These are phyloP conservation scores for Catharus bicknelli DNA, from an alignment of 2,113 vertebrate species.

Conservation along the genomic window DNA sequence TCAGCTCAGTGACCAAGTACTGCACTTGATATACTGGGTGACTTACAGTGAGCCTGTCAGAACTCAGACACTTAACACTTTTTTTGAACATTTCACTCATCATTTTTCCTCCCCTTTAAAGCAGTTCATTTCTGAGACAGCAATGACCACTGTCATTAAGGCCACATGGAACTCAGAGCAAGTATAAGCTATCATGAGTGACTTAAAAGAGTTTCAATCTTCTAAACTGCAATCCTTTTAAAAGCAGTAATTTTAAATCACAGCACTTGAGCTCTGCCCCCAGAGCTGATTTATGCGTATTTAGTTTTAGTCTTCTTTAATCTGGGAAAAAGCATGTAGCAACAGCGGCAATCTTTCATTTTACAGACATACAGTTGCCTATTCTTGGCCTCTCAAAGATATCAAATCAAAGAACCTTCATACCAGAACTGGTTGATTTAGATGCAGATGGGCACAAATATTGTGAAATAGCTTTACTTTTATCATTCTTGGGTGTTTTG, in stretches of 20 bases:
- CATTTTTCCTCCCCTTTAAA: background rate
- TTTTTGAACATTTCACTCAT: background rate
- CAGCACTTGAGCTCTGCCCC: background rate
- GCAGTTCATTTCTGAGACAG: background rate
- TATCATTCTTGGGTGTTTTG: background rate
- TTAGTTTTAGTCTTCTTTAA: constrained; percentile 20
- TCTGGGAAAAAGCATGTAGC: background rate
- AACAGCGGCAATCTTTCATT: constrained; percentile 10
- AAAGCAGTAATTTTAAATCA: constrained; percentile 21
- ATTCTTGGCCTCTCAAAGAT: constrained; percentile 10
- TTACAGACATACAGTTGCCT: background rate
- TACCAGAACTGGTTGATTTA: background rate
- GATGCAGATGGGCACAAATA: background rate
- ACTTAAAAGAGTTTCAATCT: constrained; percentile 9
- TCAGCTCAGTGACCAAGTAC: background rate
- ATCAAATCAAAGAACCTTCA: constrained; percentile 17
- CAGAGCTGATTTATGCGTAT: background rate
- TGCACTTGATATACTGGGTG: background rate
- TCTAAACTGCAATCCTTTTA: background rate
- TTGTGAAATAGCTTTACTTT: background rate
- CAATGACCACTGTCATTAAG: background rate
- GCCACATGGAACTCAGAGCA: background rate
- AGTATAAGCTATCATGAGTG: background rate
- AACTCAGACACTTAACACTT: background rate
- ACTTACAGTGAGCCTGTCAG: background rate